A percentile compares a stretch with the other conserved stretches of the same genome.
Evolutionary conservation across 2,113 vertebrate species (phyloP).

Genomic region (Chinchilla lanigera): DNA sequence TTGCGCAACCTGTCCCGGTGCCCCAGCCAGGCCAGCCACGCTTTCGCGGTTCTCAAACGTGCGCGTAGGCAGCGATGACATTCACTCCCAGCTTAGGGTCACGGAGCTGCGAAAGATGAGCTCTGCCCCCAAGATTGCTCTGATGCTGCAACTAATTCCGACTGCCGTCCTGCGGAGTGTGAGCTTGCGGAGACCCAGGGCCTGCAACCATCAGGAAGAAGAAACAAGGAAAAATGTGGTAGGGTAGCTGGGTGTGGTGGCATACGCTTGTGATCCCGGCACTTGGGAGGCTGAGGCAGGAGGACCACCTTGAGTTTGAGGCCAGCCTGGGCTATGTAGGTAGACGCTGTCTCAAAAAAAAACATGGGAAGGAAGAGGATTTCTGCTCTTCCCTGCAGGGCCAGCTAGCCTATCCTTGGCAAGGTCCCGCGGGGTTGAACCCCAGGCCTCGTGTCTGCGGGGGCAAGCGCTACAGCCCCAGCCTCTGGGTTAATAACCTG

Average conservation of each 20-base stretch:
- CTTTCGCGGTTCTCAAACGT: accelerated
- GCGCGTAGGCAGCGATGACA: neutral
- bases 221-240: neutral
- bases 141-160: neutral
- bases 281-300: neutral
- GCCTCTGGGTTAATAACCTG: neutral
- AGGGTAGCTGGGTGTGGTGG: neutral
- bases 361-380: no score
- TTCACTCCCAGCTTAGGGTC: neutral
- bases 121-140: neutral
- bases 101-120: neutral
- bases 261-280: neutral
- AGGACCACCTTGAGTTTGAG: neutral
- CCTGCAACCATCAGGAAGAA: neutral
- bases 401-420: neutral
- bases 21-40: neutral
- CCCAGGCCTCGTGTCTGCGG: no score
- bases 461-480: neutral
- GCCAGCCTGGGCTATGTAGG: no score
- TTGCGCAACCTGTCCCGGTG: neutral
- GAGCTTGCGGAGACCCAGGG: neutral
- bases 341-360: neutral
- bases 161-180: neutral
- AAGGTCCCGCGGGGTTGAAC: no score
- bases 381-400: neutral